Conservation (phyloP, 2,113 vertebrate genomes). For the Crotalus horridus region DNA sequence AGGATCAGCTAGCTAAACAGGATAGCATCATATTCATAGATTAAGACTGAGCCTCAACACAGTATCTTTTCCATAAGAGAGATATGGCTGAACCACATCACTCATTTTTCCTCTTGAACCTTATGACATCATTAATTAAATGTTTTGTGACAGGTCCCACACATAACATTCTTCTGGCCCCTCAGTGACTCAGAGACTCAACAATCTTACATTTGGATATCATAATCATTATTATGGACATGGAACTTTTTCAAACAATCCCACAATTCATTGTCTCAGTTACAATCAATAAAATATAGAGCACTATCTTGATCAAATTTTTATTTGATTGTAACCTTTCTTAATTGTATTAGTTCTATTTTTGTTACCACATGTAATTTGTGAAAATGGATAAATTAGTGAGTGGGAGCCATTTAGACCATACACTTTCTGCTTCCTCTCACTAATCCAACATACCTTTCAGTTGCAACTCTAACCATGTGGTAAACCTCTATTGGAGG, state of each 20-base stretch:
- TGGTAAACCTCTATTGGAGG: slow-evolving; percentile 5
- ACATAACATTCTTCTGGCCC: too few species aligned
- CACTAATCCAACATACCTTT: background rate
- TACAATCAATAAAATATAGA: background rate
- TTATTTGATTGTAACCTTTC: background rate
- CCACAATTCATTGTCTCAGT: slow-evolving; percentile 7
- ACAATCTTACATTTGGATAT: too few species aligned
- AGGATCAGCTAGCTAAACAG: too few species aligned
- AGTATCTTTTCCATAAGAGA: too few species aligned
- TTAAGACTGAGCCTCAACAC: too few species aligned
- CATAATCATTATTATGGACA: background rate
- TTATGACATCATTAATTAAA: too few species aligned
- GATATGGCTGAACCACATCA: too few species aligned
- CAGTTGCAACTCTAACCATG: background rate
- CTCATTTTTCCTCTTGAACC: too few species aligned
- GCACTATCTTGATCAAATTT: background rate
- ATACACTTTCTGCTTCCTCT: fast-evolving
- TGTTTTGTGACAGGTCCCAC: too few species aligned
- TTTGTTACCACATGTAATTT: background rate
- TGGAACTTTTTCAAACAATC: background rate
- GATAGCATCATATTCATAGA: too few species aligned
- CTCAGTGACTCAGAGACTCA: too few species aligned
- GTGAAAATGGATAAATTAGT: fast-evolving
- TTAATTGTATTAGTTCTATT: background rate
- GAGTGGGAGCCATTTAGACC: background rate